phyloP scores from a whole-genome alignment of 2,888 invertebrate genomes.

The Biston betularia region DNA sequence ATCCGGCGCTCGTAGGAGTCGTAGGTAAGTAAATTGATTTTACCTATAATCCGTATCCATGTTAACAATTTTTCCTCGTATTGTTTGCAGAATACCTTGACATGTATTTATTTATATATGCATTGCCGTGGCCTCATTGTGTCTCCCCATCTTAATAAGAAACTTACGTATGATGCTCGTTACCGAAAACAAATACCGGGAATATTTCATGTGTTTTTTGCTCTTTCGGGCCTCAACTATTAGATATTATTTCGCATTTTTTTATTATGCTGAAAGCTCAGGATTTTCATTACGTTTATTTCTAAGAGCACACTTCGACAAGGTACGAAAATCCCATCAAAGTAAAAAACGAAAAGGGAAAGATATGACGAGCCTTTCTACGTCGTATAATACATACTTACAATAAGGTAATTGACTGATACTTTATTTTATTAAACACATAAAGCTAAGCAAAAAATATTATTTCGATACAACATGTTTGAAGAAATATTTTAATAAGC shows the following conservation, averaged over 20 bases:
- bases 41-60: neutral
- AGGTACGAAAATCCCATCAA: slow-evolving; percentile 1
- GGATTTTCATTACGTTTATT: slow-evolving; percentile 1
- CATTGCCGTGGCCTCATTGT: neutral
- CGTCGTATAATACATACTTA: no score
- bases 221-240: neutral
- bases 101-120: slow-evolving; percentile 6
- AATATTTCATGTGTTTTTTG: neutral
- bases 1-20: neutral
- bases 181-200: slow-evolving; percentile 6
- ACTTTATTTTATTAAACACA: no score
- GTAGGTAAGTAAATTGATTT: neutral
- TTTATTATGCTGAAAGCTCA: neutral
- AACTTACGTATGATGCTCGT: slow-evolving; percentile 1
- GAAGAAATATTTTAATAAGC: no score
- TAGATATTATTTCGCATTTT: neutral
- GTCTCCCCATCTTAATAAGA: slow-evolving; percentile 2
- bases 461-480: no score
- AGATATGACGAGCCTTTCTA: neutral
- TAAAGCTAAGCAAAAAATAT: no score
- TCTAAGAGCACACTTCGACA: neutral
- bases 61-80: slow-evolving; percentile 6
- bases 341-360: slow-evolving; percentile 1
- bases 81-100: neutral
- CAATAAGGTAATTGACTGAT: no score